Percentiles rank a stretch among this genome's conserved stretches.
Evolutionary conservation across 2,888 invertebrate genomes (phyloP).

Genomic region (Helicoverpa assulta): DNA sequence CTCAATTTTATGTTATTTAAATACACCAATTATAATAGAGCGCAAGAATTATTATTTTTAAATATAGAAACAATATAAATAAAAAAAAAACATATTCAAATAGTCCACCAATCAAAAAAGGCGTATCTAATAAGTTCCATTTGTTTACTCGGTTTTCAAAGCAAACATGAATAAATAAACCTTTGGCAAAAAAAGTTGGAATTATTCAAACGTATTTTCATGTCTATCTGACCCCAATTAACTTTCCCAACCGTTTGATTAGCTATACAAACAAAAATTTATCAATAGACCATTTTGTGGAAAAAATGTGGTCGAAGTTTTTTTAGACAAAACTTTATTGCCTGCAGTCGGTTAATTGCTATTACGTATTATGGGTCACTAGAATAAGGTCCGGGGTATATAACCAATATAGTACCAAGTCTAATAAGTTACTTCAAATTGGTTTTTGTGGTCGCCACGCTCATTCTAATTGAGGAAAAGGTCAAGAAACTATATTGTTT

Average conservation of each 20-base stretch:
- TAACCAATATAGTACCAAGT: conserved; percentile 40
- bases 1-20: too few relatives aligned
- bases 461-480: conserved; percentile 47
- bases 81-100: background rate
- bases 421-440: conserved; percentile 50
- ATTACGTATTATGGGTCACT: conserved; percentile 26
- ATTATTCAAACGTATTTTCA: conserved; percentile 1
- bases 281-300: background rate
- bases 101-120: conserved; percentile 2
- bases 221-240: conserved; percentile 29
- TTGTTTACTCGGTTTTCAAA: background rate
- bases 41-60: background rate
- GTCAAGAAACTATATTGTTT: background rate
- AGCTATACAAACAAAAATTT: conserved; percentile 24
- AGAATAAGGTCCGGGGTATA: conserved; percentile 5
- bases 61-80: background rate
- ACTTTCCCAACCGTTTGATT: conserved; percentile 42
- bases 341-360: conserved; percentile 40
- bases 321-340: conserved; percentile 42
- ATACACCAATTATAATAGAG: too few relatives aligned
- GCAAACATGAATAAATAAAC: conserved; percentile 1
- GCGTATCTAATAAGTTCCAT: background rate
- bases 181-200: background rate
- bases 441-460: conserved; percentile 41
- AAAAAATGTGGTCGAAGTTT: conserved; percentile 14